phyloP scores from a whole-genome alignment of 37 sponge, comb jelly and placozoan species.

The Corticium candelabrum region DNA sequence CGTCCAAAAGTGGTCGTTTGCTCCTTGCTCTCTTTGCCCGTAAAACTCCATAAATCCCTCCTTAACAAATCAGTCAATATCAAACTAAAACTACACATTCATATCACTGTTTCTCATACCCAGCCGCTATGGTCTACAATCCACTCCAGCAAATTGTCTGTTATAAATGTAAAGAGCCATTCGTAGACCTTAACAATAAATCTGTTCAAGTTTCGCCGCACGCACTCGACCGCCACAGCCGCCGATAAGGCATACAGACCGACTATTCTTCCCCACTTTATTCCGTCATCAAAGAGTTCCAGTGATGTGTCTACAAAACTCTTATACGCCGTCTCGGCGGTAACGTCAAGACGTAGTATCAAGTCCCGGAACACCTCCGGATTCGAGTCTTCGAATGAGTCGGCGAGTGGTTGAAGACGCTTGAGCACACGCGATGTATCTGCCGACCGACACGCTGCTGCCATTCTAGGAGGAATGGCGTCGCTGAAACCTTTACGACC shows the following conservation, averaged over 20 bases:
- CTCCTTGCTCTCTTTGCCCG: too few relatives aligned
- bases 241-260: constrained; percentile 39
- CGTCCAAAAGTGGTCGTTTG: too few relatives aligned
- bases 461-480: neutral
- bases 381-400: constrained; percentile 5
- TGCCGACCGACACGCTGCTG: neutral
- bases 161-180: constrained; percentile 32
- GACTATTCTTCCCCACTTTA: constrained; percentile 46
- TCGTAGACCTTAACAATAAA: constrained; percentile 25
- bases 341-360: neutral
- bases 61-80: too few relatives aligned
- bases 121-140: constrained; percentile 35
- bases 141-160: constrained; percentile 22
- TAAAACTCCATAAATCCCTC: too few relatives aligned
- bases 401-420: constrained; percentile 10
- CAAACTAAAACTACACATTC: too few relatives aligned
- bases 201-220: constrained; percentile 11
- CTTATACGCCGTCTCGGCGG: constrained; percentile 14
- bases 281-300: constrained; percentile 18
- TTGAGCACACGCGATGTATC: constrained; percentile 10
- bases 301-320: constrained; percentile 17
- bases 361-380: neutral
- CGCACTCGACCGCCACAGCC: constrained; percentile 17
- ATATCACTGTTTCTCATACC: too few relatives aligned
- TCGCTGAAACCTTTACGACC: neutral